Percentiles rank a stretch among this genome's conserved stretches.
Conservation (phyloP, 2,888 invertebrate species). For the Troilus luridus region DNA sequence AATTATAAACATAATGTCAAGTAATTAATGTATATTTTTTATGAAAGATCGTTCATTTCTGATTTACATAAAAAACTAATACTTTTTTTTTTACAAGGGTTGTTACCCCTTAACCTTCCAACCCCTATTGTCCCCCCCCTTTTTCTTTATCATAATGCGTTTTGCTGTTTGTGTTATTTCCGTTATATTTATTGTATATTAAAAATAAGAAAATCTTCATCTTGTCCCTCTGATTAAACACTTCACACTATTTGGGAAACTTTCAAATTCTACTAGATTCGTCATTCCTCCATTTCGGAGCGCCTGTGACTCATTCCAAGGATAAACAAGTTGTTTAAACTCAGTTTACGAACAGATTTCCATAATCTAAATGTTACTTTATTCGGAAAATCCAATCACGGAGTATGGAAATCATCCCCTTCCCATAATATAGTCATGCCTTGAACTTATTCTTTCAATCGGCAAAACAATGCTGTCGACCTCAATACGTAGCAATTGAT, state of each 20-base stretch:
- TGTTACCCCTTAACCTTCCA: too few species aligned
- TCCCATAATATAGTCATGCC: slow-evolving; percentile 21
- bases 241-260: not conserved
- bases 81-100: too few species aligned
- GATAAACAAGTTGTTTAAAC: not conserved
- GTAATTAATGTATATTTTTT: too few species aligned
- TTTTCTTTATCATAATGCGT: too few species aligned
- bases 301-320: not conserved
- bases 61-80: too few species aligned
- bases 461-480: slow-evolving; percentile 10
- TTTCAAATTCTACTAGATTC: not conserved
- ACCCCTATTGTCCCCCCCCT: too few species aligned
- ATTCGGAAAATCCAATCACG: slow-evolving; percentile 26
- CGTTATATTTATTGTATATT: not conserved
- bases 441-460: slow-evolving; percentile 20
- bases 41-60: too few species aligned
- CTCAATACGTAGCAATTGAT: slow-evolving; percentile 8
- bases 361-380: slow-evolving; percentile 35
- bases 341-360: slow-evolving; percentile 1
- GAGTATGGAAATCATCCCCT: slow-evolving; percentile 30
- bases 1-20: too few species aligned
- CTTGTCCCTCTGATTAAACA: not conserved
- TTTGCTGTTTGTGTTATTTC: too few species aligned
- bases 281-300: not conserved
- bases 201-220: not conserved